Percentiles rank a stretch among this genome's conserved stretches.
Conservation (phyloP, 1,140 invertebrate genomes). For the Drosophila biarmipes region DNA sequence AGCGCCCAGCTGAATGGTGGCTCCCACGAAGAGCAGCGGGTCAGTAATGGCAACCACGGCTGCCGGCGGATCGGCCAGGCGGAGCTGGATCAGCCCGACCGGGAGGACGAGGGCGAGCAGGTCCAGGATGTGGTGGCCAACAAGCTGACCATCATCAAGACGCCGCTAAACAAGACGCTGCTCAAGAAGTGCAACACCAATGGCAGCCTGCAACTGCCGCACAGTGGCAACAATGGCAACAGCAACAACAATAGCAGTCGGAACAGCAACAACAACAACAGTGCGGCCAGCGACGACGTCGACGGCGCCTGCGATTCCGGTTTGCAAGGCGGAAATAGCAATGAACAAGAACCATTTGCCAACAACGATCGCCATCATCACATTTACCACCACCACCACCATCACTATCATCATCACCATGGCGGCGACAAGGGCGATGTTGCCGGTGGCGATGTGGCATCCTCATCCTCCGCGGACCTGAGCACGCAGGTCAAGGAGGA, state of each 20-base stretch:
- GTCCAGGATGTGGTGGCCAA: conserved; percentile 26
- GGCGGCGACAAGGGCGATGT: conserved; percentile 16
- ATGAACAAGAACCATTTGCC: conserved; percentile 75
- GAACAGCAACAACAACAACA: conserved; percentile 43
- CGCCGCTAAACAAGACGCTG: conserved; percentile 76
- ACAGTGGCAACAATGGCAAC: conserved; percentile 23
- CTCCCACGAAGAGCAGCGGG: conserved; percentile 21
- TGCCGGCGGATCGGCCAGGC: conserved; percentile 10
- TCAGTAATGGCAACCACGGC: conserved; percentile 21
- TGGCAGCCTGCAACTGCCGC: conserved; percentile 13
- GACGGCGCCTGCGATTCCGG: conserved; percentile 70
- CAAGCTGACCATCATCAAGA: conserved; percentile 78
- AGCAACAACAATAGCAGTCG: conserved; percentile 56
- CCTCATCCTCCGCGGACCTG: conserved; percentile 2
- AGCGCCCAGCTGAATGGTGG: conserved; percentile 17
- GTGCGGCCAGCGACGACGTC: conserved; percentile 5
- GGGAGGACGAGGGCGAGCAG: conserved; percentile 15
- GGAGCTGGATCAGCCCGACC: conserved; percentile 18
- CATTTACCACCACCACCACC: conserved; percentile 64
- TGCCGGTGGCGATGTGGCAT: conserved; percentile 2
- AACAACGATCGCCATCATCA: conserved; percentile 75
- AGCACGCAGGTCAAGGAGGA: conserved; percentile 12
- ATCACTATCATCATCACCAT: conserved; percentile 59
- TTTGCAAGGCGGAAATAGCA: conserved; percentile 80
- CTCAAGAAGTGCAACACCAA: conserved; percentile 77